Evolutionary conservation across 2,797 vertebrate genomes (phyloP).

Genomic region (Sebastes baramenuke): DNA sequence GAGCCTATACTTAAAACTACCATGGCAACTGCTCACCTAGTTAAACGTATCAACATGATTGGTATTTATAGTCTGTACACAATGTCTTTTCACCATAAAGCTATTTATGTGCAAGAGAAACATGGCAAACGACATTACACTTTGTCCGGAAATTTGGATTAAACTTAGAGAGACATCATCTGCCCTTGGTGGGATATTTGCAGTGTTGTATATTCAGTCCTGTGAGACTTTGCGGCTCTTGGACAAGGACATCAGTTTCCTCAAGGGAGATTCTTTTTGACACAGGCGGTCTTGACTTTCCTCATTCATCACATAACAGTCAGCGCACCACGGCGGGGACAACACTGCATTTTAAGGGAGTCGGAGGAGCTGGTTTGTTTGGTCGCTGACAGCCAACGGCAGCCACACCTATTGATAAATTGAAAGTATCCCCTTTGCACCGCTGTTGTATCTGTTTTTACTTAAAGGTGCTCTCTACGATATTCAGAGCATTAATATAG

Average conservation of each 20-base stretch:
- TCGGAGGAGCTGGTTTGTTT: constrained; percentile 14
- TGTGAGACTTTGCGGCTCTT: constrained; percentile 51
- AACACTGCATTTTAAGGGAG: constrained; percentile 27
- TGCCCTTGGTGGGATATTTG: constrained; percentile 64
- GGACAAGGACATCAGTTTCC: constrained; percentile 72
- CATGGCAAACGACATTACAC: neutral
- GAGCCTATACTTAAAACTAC: neutral
- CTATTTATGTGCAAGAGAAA: neutral
- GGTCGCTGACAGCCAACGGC: neutral
- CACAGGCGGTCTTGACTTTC: constrained; percentile 60
- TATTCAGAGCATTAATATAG: neutral
- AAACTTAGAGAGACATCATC: constrained; percentile 50
- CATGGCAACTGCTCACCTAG: neutral
- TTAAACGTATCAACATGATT: neutral
- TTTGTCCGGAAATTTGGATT: constrained; percentile 40
- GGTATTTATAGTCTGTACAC: neutral
- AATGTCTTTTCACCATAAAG: neutral
- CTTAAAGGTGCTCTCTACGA: neutral
- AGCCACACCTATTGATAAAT: neutral
- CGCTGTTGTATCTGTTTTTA: neutral
- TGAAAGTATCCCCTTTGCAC: neutral
- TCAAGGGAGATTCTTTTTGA: constrained; percentile 63
- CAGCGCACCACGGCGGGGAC: constrained; percentile 4
- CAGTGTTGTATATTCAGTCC: constrained; percentile 32
- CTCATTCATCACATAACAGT: constrained; percentile 62